These are phyloP conservation scores for Rhabdomys pumilio DNA, from an alignment of 2,797 vertebrate species.

Conservation along the genomic window DNA sequence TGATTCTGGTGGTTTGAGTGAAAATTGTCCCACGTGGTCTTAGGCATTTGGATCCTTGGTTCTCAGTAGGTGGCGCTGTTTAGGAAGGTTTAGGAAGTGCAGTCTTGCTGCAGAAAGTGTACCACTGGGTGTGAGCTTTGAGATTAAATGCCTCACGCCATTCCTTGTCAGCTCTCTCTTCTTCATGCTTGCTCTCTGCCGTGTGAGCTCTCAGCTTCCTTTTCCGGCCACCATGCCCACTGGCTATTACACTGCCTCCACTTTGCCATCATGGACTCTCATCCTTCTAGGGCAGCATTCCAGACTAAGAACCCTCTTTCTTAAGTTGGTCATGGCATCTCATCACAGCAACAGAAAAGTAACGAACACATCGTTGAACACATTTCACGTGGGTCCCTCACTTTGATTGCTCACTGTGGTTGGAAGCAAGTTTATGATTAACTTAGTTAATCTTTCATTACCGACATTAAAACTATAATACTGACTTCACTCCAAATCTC, in stretches of 20 bases:
- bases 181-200: too few species aligned
- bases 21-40: not conserved
- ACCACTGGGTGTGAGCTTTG: not conserved
- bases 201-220: not conserved
- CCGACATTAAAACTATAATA: slow-evolving; percentile 36
- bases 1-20: slow-evolving; percentile 5
- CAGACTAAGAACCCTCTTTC: not conserved
- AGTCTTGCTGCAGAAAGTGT: not conserved
- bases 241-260: not conserved
- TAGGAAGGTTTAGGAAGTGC: not conserved
- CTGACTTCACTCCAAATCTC: not conserved
- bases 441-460: not conserved
- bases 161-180: not conserved
- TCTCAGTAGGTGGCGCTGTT: not conserved
- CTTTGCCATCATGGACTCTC: not conserved
- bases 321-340: not conserved
- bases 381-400: not conserved
- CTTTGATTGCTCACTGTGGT: not conserved
- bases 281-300: not conserved
- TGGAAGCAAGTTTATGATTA: slow-evolving; percentile 46
- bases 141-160: not conserved
- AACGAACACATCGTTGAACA: not conserved
- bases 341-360: not conserved
- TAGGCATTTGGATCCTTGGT: not conserved
- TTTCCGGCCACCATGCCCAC: not conserved